A percentile compares a stretch with the other conserved stretches of the same genome.
phyloP scores from a whole-genome alignment of 2,113 vertebrate genomes.

The Oreotragus oreotragus region DNA sequence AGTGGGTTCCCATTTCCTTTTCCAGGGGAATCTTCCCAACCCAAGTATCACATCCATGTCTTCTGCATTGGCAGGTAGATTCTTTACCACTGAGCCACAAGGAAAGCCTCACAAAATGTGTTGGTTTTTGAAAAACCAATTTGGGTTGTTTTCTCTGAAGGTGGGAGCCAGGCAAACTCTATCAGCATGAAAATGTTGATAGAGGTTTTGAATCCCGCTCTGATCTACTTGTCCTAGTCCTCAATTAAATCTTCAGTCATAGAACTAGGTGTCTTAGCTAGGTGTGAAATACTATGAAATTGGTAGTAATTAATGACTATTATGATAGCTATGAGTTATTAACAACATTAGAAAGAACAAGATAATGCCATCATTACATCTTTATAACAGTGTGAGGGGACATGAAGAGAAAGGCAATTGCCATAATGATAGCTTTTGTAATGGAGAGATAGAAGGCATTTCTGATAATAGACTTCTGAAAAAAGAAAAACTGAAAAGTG shows the following conservation, averaged over 20 bases:
- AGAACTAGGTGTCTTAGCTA: background rate
- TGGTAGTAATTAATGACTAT: constrained; percentile 51
- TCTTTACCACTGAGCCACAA: background rate
- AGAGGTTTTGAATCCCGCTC: background rate
- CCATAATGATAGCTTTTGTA: constrained; percentile 14
- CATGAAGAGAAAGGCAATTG: constrained; percentile 20
- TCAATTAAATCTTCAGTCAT: background rate
- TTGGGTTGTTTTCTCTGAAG: background rate
- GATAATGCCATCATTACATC: constrained; percentile 53
- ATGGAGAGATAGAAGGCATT: background rate
- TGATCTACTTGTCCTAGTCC: background rate
- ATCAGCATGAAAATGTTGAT: background rate
- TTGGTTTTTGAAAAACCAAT: background rate
- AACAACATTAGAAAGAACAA: constrained; percentile 14
- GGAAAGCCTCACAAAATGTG: background rate
- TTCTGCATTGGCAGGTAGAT: background rate
- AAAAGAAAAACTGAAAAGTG: background rate
- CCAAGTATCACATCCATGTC: background rate
- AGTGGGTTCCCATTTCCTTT: background rate
- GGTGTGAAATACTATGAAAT: constrained; percentile 41
- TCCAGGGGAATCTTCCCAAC: background rate
- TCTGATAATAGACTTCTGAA: constrained; percentile 13
- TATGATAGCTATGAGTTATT: constrained; percentile 56
- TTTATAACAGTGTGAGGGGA: background rate
- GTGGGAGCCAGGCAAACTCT: background rate